A percentile compares a stretch with the other conserved stretches of the same genome.
Evolutionary conservation across 2,888 invertebrate genomes (phyloP).

Genomic region (Ditula angustiorana): DNA sequence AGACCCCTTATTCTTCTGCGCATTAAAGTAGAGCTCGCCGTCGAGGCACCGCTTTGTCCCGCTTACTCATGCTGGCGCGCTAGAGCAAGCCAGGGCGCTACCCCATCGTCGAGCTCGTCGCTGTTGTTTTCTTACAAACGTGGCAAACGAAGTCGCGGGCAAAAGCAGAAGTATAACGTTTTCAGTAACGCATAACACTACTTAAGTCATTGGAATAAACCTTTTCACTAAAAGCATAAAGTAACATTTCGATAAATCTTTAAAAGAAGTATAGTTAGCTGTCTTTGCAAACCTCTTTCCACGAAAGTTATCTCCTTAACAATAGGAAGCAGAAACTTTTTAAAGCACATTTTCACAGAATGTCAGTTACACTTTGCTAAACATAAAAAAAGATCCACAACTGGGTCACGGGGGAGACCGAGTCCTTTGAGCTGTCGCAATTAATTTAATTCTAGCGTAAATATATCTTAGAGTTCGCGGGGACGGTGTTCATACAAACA

Average conservation of each 20-base stretch:
- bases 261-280: not conserved
- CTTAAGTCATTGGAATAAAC: not conserved
- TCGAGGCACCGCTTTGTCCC: no score
- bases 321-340: slow-evolving; percentile 16
- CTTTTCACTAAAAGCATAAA: not conserved
- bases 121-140: not conserved
- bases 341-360: slow-evolving; percentile 28
- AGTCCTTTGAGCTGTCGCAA: not conserved
- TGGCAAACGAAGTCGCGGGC: not conserved
- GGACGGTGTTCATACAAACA: not conserved
- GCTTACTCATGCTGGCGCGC: no score
- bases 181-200: not conserved
- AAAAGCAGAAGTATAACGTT: not conserved
- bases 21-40: no score
- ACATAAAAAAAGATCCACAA: slow-evolving; percentile 22
- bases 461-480: slow-evolving; percentile 1
- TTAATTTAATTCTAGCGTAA: slow-evolving; percentile 21
- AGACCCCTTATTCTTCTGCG: no score
- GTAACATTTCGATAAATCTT: not conserved
- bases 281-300: not conserved
- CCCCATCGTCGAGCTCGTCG: not conserved
- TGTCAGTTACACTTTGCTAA: slow-evolving; percentile 27
- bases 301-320: slow-evolving; percentile 12
- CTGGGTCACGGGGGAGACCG: slow-evolving; percentile 21
- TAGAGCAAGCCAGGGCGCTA: no score